Base-by-base conservation (phyloP, 2,888 invertebrate species). In the Nymphalis c-album region DNA sequence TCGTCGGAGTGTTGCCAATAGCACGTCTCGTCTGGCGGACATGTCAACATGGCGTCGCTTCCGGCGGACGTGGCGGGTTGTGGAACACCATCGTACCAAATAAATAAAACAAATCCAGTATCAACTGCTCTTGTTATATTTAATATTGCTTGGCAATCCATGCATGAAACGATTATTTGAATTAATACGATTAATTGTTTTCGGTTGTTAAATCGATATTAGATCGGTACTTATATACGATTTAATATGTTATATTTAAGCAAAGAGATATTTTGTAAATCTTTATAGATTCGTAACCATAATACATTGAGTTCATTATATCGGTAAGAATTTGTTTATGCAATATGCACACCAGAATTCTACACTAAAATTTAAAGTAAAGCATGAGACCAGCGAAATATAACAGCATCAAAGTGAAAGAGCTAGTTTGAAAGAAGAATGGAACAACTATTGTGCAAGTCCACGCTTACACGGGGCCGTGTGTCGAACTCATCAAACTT, bases 401-500 rank as follows among this genome's bases (percentile, higher is more conserved):
- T 68, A 69, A 73, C 64, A 73, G 69, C 71, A 69, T 72, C 68
- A 70, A 68, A 68, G 63, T 60, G 22, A 61, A 61, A 62, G 65
- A 68, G 68, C 63, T 60, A 66, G 63, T 73, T 69, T 22, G 40
- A 55, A 63, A 72, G 69, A 69, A 71, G 69, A 67, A 69, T 55
- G 53, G 31, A 55, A 69, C 78, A 78, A 80, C 78, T 77, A 82
- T 83, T 85, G 85, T 85, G 79, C 77, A 80, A 81, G 78, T 74
- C 78, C 79, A 79, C 77, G 78, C 80, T 81, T 82, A 80, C 78
- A 77, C 73, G 80, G 53, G 53, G 26, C 78, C 73, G 80, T 81
- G 78, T 85, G 86, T 87, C 86, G 85, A 87, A 87, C 86, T 87
- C 85, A 87, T 87, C 86, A 85, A 87, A 87, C 80, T 87, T 87